These are phyloP conservation scores for Zele albiditarsus DNA, from an alignment of 2,888 invertebrate genomes.

Conservation along the genomic window DNA sequence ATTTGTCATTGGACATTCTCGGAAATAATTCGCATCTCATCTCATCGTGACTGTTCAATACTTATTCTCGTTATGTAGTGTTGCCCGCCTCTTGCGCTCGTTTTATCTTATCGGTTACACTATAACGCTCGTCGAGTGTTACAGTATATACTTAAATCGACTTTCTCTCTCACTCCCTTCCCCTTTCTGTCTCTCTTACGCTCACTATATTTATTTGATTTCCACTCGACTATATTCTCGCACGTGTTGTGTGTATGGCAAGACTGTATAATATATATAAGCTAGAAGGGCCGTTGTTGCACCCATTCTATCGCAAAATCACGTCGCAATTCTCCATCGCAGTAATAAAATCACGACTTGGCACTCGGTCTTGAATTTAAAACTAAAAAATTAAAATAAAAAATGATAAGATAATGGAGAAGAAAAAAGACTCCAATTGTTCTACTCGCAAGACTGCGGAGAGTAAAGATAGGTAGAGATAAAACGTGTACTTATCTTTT, in stretches of 20 bases:
- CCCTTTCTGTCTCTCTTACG: neutral
- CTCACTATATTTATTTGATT: neutral
- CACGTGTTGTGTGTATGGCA: neutral
- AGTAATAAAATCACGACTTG: conserved; percentile 37
- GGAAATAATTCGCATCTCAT: conserved; percentile 12
- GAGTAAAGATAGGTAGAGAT: conserved; percentile 12
- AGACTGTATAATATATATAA: conserved; percentile 2
- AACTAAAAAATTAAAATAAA: neutral
- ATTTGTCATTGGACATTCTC: conserved; percentile 24
- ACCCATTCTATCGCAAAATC: conserved; percentile 18
- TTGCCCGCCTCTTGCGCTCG: conserved; percentile 23
- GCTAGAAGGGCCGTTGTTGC: conserved; percentile 5
- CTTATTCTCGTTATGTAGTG: conserved; percentile 5
- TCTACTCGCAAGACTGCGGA: conserved; percentile 1
- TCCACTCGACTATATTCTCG: conserved; percentile 9
- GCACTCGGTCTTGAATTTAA: neutral
- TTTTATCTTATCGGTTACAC: conserved; percentile 39
- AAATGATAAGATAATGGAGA: neutral
- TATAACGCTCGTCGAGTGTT: conserved; percentile 7
- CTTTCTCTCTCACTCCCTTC: neutral
- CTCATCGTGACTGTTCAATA: conserved; percentile 35
- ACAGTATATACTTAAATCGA: conserved; percentile 10
- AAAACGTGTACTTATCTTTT: conserved; percentile 24
- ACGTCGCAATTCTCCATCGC: neutral
- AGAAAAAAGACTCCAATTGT: conserved; percentile 17